Conservation (phyloP, 1,140 invertebrate species). For the Drosophila santomea region DNA sequence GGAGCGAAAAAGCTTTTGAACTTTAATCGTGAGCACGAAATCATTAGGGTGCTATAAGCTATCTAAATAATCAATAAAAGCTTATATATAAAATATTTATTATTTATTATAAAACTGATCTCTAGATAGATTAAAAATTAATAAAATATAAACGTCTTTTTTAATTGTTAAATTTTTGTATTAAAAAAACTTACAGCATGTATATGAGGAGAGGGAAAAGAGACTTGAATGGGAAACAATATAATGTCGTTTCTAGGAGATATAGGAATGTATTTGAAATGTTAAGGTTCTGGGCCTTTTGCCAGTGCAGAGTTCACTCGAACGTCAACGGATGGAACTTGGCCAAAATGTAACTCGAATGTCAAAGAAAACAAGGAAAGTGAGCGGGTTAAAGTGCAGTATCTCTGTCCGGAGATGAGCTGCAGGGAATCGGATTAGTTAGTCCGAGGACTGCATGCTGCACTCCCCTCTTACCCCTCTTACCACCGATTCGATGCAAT, state of each 20-base stretch:
- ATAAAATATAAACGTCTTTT: no score
- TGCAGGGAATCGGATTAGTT: slow-evolving; percentile 40
- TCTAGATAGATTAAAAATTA: no score
- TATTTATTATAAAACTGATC: no score
- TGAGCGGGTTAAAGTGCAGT: slow-evolving; percentile 70
- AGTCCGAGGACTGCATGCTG: slow-evolving; percentile 16
- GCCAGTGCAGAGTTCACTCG: neutral
- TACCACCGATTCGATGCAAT: slow-evolving; percentile 47
- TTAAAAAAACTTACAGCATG: neutral
- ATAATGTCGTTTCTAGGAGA: no score
- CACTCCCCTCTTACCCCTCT: neutral
- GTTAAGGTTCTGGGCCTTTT: neutral
- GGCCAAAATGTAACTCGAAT: slow-evolving; percentile 71
- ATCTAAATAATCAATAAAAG: no score
- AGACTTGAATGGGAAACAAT: no score
- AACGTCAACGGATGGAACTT: slow-evolving; percentile 46
- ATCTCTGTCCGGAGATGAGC: slow-evolving; percentile 28
- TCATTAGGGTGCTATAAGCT: no score
- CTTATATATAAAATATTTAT: no score
- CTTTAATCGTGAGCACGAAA: neutral
- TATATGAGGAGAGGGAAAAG: neutral
- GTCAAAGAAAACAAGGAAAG: slow-evolving; percentile 80
- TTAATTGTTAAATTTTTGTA: neutral
- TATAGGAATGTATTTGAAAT: neutral
- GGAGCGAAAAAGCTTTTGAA: neutral